A percentile compares a stretch with the other conserved stretches of the same genome.
Conservation (phyloP, 2,797 vertebrate species). For the Liasis olivaceus region DNA sequence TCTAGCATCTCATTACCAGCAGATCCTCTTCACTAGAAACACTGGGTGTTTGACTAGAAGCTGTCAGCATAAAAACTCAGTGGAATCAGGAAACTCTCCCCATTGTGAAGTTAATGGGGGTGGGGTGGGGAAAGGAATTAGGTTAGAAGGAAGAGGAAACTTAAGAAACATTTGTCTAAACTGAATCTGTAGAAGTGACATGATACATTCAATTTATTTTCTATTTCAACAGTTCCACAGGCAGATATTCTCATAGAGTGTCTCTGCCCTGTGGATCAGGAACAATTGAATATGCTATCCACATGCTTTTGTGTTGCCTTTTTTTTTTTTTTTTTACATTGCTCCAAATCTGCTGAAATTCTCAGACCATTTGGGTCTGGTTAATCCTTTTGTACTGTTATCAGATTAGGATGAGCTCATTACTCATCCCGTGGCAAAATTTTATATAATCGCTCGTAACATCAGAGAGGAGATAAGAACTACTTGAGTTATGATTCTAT, state of each 20-base stretch:
- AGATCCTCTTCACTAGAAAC: not conserved
- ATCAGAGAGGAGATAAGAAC: not conserved
- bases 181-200: not conserved
- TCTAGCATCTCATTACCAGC: not conserved
- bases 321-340: not conserved
- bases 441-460: not conserved
- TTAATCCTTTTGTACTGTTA: not conserved
- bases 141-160: not conserved
- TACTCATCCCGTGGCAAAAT: not conserved
- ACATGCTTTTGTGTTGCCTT: not conserved
- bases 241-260: not conserved
- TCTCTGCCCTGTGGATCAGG: not conserved
- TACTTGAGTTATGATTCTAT: not conserved
- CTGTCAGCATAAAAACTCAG: not conserved
- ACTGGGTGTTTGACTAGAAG: not conserved
- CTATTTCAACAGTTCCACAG: not conserved
- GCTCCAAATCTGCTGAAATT: not conserved
- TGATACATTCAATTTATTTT: not conserved
- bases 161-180: not conserved
- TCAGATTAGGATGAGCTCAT: not conserved
- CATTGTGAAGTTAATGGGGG: not conserved
- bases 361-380: not conserved
- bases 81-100: not conserved
- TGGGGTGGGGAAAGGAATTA: not conserved
- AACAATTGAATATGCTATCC: not conserved